Conservation (phyloP, 2,797 vertebrate species). For the Pyrocephalus nanus region DNA sequence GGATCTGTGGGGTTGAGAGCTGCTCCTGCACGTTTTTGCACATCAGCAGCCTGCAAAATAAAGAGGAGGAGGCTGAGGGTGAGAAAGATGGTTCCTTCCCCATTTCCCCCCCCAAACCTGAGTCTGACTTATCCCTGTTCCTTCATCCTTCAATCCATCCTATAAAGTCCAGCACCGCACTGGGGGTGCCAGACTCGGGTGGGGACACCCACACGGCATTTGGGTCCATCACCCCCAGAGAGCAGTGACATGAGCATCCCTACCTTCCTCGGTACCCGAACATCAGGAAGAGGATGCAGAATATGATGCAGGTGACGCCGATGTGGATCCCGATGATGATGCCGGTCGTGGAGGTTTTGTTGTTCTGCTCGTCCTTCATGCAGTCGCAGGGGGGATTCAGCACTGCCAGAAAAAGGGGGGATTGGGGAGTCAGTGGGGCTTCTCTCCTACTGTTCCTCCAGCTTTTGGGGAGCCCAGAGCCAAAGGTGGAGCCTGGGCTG, state of each 20-base stretch:
- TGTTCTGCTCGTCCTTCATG: slow-evolving; percentile 85
- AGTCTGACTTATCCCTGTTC: neutral
- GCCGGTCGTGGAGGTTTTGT: slow-evolving; percentile 90
- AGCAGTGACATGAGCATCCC: neutral
- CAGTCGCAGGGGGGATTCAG: slow-evolving; percentile 90
- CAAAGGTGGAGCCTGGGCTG: neutral
- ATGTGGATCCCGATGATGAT: slow-evolving; percentile 97
- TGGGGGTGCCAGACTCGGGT: neutral
- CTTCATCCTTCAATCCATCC: neutral
- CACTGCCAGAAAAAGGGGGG: slow-evolving; percentile 70
- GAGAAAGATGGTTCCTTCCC: neutral
- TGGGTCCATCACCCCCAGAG: neutral
- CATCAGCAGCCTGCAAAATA: slow-evolving; percentile 85
- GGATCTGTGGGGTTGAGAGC: slow-evolving; percentile 84
- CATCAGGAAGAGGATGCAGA: slow-evolving; percentile 96
- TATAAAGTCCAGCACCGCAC: accelerated
- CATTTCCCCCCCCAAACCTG: neutral
- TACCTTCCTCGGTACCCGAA: slow-evolving; percentile 97
- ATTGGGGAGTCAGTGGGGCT: neutral
- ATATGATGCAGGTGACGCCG: slow-evolving; percentile 95
- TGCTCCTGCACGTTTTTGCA: slow-evolving; percentile 89
- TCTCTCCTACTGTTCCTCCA: neutral
- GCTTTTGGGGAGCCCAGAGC: neutral
- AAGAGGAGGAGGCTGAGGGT: neutral
- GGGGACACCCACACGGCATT: neutral